phyloP scores from a whole-genome alignment of 2,888 invertebrate genomes.

The Athalia circularis region DNA sequence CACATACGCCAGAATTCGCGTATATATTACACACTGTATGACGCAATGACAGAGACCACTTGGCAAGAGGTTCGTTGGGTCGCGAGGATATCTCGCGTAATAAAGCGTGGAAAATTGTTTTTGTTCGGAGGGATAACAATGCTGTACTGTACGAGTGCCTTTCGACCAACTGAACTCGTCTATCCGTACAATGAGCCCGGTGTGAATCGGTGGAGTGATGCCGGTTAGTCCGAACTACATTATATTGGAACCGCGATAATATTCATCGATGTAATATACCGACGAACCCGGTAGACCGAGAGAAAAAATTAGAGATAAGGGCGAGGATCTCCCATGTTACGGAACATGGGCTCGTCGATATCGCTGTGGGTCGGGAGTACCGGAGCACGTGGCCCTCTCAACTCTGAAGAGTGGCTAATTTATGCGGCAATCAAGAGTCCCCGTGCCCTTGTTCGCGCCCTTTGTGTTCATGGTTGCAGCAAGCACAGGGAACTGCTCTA shows the following conservation, averaged over 20 bases:
- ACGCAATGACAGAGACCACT: conserved; percentile 60
- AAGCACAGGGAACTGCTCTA: conserved; percentile 35
- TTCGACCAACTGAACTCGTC: background rate
- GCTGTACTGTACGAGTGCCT: conserved; percentile 2
- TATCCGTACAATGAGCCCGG: too few species aligned
- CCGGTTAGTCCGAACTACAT: too few species aligned
- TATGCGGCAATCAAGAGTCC: conserved; percentile 67
- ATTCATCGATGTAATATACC: too few species aligned
- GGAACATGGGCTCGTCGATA: too few species aligned
- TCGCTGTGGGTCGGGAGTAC: background rate
- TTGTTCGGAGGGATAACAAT: conserved; percentile 5
- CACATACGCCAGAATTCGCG: conserved; percentile 44
- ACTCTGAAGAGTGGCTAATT: conserved; percentile 68
- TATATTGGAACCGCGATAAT: too few species aligned
- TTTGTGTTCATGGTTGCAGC: conserved; percentile 55
- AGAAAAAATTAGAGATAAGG: too few species aligned
- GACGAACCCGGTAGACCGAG: too few species aligned
- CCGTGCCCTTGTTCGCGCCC: conserved; percentile 58
- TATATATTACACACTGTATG: conserved; percentile 57
- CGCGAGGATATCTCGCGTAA: conserved; percentile 12
- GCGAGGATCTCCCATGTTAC: too few species aligned
- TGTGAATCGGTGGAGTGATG: too few species aligned
- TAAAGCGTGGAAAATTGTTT: conserved; percentile 24
- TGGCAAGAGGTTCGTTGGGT: conserved; percentile 55
- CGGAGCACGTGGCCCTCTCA: conserved; percentile 52